These are phyloP conservation scores for Turritopsis dohrnii DNA, from an alignment of 30 jellyfish, hydroid and myxozoan species.

Conservation along the genomic window DNA sequence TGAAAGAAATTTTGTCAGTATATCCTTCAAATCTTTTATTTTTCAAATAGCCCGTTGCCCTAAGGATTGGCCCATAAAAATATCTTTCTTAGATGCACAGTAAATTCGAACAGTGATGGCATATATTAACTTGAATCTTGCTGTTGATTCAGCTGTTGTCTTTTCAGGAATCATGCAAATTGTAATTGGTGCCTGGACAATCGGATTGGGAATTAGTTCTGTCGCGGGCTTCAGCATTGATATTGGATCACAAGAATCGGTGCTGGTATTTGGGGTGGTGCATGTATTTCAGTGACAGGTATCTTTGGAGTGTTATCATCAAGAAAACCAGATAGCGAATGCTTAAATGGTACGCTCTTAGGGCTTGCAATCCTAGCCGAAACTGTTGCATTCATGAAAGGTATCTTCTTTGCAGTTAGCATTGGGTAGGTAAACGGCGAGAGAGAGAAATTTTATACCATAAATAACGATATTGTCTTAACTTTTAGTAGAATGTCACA, in stretches of 20 bases:
- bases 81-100: too few species aligned
- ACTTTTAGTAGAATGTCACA: too few species aligned
- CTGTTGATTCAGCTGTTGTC: not conserved
- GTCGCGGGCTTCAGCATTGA: not conserved
- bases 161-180: slow-evolving; percentile 6
- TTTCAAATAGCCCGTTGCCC: too few species aligned
- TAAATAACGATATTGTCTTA: too few species aligned
- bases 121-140: not conserved
- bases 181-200: not conserved
- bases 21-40: too few species aligned
- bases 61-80: too few species aligned
- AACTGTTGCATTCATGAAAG: slow-evolving; percentile 2
- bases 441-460: not conserved
- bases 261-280: slow-evolving; percentile 32
- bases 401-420: slow-evolving; percentile 6
- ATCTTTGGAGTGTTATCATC: slow-evolving; percentile 7
- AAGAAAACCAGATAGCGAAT: not conserved
- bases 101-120: too few species aligned
- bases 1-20: too few species aligned
- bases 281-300: slow-evolving; percentile 20
- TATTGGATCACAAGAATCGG: not conserved
- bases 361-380: not conserved
- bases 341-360: slow-evolving; percentile 16
- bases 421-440: not conserved
- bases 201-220: slow-evolving; percentile 9